These are phyloP conservation scores for Melieria omissa DNA, from an alignment of 2,888 invertebrate species.

Conservation along the genomic window DNA sequence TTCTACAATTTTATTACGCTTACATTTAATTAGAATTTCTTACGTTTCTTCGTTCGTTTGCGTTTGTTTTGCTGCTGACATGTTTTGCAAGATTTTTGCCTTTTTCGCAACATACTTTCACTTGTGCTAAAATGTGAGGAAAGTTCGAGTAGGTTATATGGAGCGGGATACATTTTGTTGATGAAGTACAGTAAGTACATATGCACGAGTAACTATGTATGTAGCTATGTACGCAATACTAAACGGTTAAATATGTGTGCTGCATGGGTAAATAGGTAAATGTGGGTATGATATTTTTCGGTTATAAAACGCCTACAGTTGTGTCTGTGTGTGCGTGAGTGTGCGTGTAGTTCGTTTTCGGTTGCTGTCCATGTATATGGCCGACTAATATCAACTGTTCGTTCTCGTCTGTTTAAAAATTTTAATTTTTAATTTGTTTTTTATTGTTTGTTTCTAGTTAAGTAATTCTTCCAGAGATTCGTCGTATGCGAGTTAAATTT, in stretches of 20 bases:
- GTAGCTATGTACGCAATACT: slow-evolving; percentile 45
- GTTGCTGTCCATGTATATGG: slow-evolving; percentile 33
- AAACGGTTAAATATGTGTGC: slow-evolving; percentile 43
- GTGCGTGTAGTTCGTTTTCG: background rate
- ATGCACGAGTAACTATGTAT: slow-evolving; percentile 28
- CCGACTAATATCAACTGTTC: no score
- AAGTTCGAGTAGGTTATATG: background rate
- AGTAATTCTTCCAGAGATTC: background rate
- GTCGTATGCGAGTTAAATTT: no score
- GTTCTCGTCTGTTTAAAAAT: background rate
- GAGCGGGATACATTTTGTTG: background rate
- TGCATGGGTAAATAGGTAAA: slow-evolving; percentile 3
- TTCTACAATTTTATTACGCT: slow-evolving; percentile 39
- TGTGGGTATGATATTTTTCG: slow-evolving; percentile 6
- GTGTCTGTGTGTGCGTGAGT: slow-evolving; percentile 1
- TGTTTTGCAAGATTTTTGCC: slow-evolving; percentile 2
- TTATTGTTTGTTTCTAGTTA: slow-evolving; percentile 36
- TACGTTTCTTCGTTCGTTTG: slow-evolving; percentile 8
- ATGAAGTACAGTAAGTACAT: slow-evolving; percentile 16
- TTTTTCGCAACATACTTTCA: background rate
- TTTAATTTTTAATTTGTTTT: slow-evolving; percentile 42
- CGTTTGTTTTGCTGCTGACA: slow-evolving; percentile 1
- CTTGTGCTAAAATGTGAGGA: background rate
- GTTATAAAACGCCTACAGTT: slow-evolving; percentile 8
- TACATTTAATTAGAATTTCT: slow-evolving; percentile 42